Evolutionary conservation across 2,888 invertebrate genomes (phyloP).

Genomic region (Hydrotaea diabolus): DNA sequence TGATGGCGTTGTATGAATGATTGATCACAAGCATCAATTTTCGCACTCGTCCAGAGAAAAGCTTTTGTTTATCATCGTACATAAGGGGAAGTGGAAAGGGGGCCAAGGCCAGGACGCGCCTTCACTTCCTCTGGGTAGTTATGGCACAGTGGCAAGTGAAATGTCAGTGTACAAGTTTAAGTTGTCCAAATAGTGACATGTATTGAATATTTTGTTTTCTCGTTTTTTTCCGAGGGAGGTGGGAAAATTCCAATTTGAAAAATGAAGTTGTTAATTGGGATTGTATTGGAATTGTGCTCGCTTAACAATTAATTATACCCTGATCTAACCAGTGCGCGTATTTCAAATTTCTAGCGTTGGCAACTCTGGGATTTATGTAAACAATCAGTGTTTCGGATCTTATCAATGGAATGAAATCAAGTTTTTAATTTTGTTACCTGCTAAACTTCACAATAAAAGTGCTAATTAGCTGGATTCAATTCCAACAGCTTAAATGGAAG

Average conservation of each 20-base stretch:
- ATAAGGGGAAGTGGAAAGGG: neutral
- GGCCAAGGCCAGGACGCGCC: neutral
- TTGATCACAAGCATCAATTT: conserved; percentile 64
- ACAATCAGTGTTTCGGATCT: neutral
- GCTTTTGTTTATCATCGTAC: conserved; percentile 4
- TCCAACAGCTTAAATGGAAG: neutral
- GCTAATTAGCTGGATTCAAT: conserved; percentile 1
- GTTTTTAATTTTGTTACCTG: neutral
- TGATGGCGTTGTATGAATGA: conserved; percentile 48
- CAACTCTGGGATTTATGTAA: neutral
- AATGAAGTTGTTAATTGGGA: conserved; percentile 8
- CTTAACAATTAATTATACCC: too few relatives aligned
- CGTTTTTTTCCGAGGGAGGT: neutral
- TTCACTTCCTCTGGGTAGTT: too few relatives aligned
- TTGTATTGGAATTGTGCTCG: neutral
- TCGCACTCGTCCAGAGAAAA: conserved; percentile 38
- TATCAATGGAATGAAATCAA: conserved; percentile 9
- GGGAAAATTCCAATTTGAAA: neutral
- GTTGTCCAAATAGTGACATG: conserved; percentile 63
- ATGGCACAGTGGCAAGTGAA: neutral
- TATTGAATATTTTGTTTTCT: conserved; percentile 51
- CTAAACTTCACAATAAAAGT: neutral
- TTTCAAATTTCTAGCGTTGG: neutral
- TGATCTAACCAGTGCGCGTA: too few relatives aligned
- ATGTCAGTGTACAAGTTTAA: conserved; percentile 54